phyloP scores from a whole-genome alignment of 2,113 vertebrate species.

The Phyllostomus hastatus region DNA sequence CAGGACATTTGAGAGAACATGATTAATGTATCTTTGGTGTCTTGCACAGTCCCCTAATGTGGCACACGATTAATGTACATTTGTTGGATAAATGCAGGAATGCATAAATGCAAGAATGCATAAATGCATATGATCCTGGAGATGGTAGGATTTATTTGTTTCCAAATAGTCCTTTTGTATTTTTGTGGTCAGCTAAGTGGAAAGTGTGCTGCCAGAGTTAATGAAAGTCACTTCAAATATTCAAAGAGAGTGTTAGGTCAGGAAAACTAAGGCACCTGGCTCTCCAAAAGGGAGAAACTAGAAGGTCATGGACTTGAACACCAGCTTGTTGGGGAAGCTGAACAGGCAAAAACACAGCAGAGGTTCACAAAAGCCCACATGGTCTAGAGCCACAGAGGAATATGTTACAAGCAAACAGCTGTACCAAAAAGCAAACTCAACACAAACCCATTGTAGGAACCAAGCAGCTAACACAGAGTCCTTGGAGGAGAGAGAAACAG shows the following conservation, averaged over 20 bases:
- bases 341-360: conserved; percentile 9
- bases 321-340: conserved; percentile 58
- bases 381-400: conserved; percentile 42
- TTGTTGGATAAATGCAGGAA: not conserved
- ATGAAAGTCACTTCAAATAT: conserved; percentile 4
- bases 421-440: conserved; percentile 45
- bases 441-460: conserved; percentile 17
- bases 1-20: not conserved
- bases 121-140: not conserved
- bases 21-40: not conserved
- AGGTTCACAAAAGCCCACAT: not conserved
- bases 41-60: not conserved
- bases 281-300: not conserved
- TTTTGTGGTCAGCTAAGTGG: not conserved
- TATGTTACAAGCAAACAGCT: conserved; percentile 34
- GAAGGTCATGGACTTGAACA: not conserved
- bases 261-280: conserved; percentile 30
- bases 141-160: not conserved
- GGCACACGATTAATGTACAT: not conserved
- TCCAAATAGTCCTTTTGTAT: not conserved
- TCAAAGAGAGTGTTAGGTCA: conserved; percentile 14
- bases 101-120: not conserved
- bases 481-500: not conserved
- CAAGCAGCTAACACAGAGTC: not conserved
- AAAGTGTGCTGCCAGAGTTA: not conserved